phyloP scores from a whole-genome alignment of 2,113 vertebrate genomes.

The Petrocephalus zakoni region DNA sequence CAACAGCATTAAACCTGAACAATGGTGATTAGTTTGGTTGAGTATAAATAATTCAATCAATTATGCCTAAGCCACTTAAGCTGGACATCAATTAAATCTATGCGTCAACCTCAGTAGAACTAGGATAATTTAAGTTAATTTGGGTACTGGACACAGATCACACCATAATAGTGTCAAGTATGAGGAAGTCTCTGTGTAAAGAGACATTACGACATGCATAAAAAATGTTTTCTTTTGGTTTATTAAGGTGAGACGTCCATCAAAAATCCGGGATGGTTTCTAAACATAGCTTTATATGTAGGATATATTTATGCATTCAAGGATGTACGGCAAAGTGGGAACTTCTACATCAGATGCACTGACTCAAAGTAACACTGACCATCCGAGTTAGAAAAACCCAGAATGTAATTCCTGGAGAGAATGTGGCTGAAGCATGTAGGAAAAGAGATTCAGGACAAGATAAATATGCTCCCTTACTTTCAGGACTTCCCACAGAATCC shows the following conservation, averaged over 20 bases:
- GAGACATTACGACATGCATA: too few relatives aligned
- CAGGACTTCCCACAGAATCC: not conserved
- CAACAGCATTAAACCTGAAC: not conserved
- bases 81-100: slow-evolving; percentile 45
- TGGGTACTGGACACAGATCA: slow-evolving; percentile 59
- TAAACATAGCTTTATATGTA: not conserved
- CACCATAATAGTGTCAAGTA: slow-evolving; percentile 46
- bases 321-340: slow-evolving; percentile 7
- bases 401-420: slow-evolving; percentile 42
- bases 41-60: slow-evolving; percentile 65
- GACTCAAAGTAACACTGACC: slow-evolving; percentile 58
- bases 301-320: not conserved
- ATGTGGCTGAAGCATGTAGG: slow-evolving; percentile 43
- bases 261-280: not conserved
- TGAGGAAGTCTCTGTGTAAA: slow-evolving; percentile 31
- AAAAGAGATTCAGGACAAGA: slow-evolving; percentile 28
- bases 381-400: slow-evolving; percentile 57
- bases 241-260: not conserved
- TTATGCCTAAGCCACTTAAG: slow-evolving; percentile 55
- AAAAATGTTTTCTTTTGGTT: not conserved
- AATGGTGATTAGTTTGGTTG: slow-evolving; percentile 59
- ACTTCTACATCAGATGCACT: slow-evolving; percentile 50
- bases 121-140: slow-evolving; percentile 54
- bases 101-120: slow-evolving; percentile 49
- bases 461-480: not conserved